phyloP scores from a whole-genome alignment of 30 jellyfish, hydroid and myxozoan genomes.

The Mastigias papua region DNA sequence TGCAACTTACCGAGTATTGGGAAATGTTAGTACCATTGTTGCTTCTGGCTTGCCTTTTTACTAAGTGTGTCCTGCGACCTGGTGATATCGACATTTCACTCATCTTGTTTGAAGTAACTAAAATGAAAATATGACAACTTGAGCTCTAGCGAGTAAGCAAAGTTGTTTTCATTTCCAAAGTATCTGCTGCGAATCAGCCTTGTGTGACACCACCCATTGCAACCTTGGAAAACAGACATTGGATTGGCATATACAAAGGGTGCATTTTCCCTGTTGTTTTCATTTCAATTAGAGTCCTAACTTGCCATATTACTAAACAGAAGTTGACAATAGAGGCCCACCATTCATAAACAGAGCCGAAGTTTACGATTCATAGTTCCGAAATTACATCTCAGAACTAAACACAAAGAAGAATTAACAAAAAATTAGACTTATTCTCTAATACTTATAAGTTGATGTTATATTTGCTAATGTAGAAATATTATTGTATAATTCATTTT shows the following conservation, averaged over 20 bases:
- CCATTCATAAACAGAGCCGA: background rate
- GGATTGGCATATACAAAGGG: background rate
- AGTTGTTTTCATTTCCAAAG: background rate
- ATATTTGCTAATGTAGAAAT: background rate
- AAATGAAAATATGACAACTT: background rate
- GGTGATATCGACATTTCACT: constrained; percentile 19
- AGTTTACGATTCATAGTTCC: background rate
- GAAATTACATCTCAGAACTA: background rate
- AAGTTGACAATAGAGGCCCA: background rate
- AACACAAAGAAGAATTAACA: background rate
- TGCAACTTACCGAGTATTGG: constrained; percentile 34
- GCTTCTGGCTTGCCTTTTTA: constrained; percentile 10
- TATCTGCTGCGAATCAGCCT: background rate
- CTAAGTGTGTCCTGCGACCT: constrained; percentile 50
- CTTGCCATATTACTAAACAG: background rate
- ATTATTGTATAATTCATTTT: background rate
- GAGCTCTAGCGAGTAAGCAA: background rate
- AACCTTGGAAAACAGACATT: background rate
- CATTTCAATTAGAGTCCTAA: background rate
- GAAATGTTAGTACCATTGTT: background rate
- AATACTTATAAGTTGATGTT: background rate
- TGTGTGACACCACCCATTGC: background rate
- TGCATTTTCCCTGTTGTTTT: background rate
- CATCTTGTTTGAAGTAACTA: background rate
- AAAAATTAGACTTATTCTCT: background rate